phyloP scores from a whole-genome alignment of 2,113 vertebrate species.

The Campylorhamphus procurvoides region DNA sequence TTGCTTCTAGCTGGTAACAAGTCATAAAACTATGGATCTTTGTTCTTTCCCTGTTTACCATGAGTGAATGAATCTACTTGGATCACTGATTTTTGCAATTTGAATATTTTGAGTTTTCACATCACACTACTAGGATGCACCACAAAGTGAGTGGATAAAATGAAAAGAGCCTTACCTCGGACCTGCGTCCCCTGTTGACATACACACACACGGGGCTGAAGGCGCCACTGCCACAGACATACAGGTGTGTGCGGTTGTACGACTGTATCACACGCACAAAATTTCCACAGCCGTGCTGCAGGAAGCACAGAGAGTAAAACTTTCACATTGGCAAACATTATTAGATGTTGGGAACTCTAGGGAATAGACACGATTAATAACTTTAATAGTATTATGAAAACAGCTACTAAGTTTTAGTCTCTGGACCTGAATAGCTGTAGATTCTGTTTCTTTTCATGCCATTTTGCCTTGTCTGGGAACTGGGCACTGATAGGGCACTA shows the following conservation, averaged over 20 bases:
- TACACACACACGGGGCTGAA: constrained; percentile 94
- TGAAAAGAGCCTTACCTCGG: constrained; percentile 79
- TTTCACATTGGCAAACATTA: background rate
- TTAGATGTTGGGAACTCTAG: background rate
- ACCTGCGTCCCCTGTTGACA: constrained; percentile 91
- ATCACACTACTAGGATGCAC: background rate
- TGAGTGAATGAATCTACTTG: accelerated
- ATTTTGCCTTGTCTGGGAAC: background rate
- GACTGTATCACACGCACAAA: constrained; percentile 94
- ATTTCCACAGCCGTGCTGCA: constrained; percentile 94
- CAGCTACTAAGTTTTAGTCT: background rate
- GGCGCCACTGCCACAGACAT: constrained; percentile 94
- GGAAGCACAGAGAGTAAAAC: background rate
- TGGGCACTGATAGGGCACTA: background rate
- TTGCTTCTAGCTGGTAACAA: background rate
- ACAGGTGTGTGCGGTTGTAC: constrained; percentile 94
- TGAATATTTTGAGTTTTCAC: background rate
- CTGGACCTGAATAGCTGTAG: background rate
- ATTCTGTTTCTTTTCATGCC: background rate
- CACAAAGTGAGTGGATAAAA: background rate
- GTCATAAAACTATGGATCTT: background rate
- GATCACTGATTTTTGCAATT: background rate
- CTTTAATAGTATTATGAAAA: background rate
- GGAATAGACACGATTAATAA: background rate
- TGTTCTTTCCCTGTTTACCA: background rate